A percentile compares a stretch with the other conserved stretches of the same genome.
phyloP scores from a whole-genome alignment of 64 coral and sea anemone species.

The Porites australiensis region DNA sequence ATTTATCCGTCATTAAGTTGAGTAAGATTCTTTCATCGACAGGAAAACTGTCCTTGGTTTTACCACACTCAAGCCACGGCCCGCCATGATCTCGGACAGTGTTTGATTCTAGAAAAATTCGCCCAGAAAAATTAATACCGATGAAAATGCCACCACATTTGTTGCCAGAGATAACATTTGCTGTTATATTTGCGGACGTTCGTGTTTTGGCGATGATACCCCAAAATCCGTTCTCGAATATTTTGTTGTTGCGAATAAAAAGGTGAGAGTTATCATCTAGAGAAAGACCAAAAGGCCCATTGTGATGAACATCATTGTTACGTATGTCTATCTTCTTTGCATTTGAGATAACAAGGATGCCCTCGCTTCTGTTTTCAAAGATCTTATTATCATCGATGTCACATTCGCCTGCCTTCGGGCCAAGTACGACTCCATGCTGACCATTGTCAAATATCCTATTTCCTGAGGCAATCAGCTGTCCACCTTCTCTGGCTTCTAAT shows the following conservation, averaged over 20 bases:
- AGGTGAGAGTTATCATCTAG: neutral
- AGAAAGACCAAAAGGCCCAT: constrained; percentile 3
- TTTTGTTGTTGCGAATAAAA: neutral
- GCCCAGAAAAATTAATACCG: constrained; percentile 70
- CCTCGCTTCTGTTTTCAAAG: constrained; percentile 70
- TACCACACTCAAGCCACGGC: neutral
- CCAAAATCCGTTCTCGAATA: constrained; percentile 31
- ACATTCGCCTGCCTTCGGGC: constrained; percentile 40
- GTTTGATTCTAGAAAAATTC: constrained; percentile 52
- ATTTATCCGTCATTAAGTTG: too few species aligned
- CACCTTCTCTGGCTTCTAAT: constrained; percentile 63
- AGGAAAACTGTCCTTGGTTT: neutral
- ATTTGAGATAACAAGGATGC: neutral
- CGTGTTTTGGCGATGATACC: constrained; percentile 47
- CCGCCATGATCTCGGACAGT: constrained; percentile 67
- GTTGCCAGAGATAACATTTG: constrained; percentile 49
- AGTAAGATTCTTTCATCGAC: too few species aligned
- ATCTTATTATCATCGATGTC: constrained; percentile 50
- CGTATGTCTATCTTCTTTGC: neutral
- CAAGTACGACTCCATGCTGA: constrained; percentile 68
- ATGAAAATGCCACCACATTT: neutral
- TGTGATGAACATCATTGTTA: constrained; percentile 62
- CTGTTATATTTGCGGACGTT: constrained; percentile 40
- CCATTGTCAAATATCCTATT: constrained; percentile 49
- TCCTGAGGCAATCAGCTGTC: constrained; percentile 4